phyloP scores from a whole-genome alignment of 2,113 vertebrate species.

The Carettochelys insculpta region DNA sequence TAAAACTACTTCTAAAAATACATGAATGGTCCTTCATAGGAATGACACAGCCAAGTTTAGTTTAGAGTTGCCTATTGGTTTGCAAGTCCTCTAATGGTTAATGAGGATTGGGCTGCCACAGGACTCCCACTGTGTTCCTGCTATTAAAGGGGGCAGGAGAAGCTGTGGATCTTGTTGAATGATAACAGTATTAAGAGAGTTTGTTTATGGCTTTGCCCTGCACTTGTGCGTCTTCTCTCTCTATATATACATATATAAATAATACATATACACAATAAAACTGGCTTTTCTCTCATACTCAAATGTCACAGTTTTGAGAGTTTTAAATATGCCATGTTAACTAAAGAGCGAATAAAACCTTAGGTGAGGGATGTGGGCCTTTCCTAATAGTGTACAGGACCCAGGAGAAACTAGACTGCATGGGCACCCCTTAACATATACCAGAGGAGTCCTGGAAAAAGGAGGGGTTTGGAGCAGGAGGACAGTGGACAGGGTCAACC shows the following conservation, averaged over 20 bases:
- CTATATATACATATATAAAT: neutral
- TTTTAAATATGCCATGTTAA: neutral
- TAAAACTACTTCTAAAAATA: neutral
- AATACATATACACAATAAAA: neutral
- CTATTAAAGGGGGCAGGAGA: neutral
- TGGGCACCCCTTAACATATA: too few relatives aligned
- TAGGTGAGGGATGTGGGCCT: neutral
- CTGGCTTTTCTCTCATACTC: neutral
- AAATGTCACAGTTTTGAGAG: neutral
- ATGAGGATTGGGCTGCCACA: neutral
- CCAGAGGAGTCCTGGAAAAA: too few relatives aligned
- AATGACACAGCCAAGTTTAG: neutral
- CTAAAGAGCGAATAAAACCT: neutral
- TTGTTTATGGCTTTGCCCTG: neutral
- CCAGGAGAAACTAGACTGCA: too few relatives aligned
- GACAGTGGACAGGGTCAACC: too few relatives aligned
- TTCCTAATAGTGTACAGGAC: too few relatives aligned
- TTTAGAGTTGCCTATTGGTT: neutral
- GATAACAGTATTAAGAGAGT: neutral
- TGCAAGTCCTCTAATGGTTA: neutral
- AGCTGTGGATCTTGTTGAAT: neutral
- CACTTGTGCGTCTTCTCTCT: too few relatives aligned
- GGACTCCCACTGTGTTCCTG: neutral
- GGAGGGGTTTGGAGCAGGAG: too few relatives aligned
- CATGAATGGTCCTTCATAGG: neutral